These are phyloP conservation scores for Pentalonia nigronervosa DNA, from an alignment of 1,140 invertebrate species.

Conservation along the genomic window DNA sequence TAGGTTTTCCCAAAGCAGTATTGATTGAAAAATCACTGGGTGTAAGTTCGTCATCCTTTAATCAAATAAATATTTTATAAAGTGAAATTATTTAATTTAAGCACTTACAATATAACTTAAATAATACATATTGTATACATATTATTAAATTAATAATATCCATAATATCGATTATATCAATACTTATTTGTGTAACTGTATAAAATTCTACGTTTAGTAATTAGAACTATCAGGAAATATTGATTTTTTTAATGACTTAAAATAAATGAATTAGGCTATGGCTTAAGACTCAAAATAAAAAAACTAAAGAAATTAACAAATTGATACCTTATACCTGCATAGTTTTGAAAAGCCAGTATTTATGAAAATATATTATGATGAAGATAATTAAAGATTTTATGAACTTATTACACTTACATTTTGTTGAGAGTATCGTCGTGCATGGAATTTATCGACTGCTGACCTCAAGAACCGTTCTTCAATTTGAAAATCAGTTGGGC, in stretches of 20 bases:
- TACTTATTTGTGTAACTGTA: background rate
- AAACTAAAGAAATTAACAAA: background rate
- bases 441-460: constrained; percentile 95
- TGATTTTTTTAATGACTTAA: background rate
- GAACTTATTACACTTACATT: constrained; percentile 35
- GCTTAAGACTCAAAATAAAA: background rate
- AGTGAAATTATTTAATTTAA: background rate
- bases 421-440: constrained; percentile 76
- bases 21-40: constrained; percentile 86
- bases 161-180: background rate
- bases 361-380: background rate
- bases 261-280: background rate
- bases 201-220: background rate
- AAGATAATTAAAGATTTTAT: background rate
- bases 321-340: background rate
- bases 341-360: too few species aligned
- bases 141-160: background rate
- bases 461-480: constrained; percentile 94
- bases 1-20: constrained; percentile 79
- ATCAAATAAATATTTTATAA: constrained; percentile 49
- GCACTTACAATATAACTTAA: constrained; percentile 48
- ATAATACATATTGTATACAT: background rate
- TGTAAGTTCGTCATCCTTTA: constrained; percentile 75
- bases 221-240: background rate
- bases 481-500: constrained; percentile 98